These are phyloP conservation scores for Porites rus DNA, from an alignment of 92 coral and sea anemone genomes.

Conservation along the genomic window DNA sequence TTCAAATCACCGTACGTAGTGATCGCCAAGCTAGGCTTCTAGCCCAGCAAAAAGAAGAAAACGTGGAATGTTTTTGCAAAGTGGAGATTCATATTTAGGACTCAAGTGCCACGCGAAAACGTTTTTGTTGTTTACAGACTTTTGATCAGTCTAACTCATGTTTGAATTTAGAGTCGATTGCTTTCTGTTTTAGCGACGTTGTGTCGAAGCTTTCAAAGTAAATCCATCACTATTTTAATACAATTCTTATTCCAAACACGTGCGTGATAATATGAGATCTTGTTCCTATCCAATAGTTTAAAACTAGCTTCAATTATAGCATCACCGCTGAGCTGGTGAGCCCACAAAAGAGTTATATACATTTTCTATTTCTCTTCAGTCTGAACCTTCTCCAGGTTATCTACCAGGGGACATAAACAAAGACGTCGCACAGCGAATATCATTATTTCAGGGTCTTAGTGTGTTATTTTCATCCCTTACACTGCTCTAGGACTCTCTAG, in stretches of 20 bases:
- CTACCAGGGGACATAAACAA: conserved; percentile 3
- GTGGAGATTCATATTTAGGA: neutral
- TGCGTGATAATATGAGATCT: neutral
- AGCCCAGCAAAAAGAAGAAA: conserved; percentile 14
- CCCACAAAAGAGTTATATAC: neutral
- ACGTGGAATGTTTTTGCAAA: conserved; percentile 2
- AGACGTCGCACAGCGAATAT: neutral
- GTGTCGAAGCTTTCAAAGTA: conserved; percentile 72
- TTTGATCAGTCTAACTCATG: conserved; percentile 13
- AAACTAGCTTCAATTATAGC: neutral
- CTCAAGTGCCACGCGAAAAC: neutral
- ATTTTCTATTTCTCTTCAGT: neutral
- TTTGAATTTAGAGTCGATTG: conserved; percentile 62
- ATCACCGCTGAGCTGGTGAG: neutral
- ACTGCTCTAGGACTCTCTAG: too few species aligned
- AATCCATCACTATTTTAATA: conserved; percentile 73
- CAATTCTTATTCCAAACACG: neutral
- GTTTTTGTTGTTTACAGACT: neutral
- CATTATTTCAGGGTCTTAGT: neutral
- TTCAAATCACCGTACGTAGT: conserved; percentile 19
- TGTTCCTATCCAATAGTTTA: neutral
- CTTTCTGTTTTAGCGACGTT: conserved; percentile 70
- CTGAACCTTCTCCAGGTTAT: neutral
- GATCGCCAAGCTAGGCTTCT: conserved; percentile 14
- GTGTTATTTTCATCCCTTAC: neutral